These are phyloP conservation scores for Leptocoma aspasia DNA, from an alignment of 2,113 vertebrate species.

Conservation along the genomic window DNA sequence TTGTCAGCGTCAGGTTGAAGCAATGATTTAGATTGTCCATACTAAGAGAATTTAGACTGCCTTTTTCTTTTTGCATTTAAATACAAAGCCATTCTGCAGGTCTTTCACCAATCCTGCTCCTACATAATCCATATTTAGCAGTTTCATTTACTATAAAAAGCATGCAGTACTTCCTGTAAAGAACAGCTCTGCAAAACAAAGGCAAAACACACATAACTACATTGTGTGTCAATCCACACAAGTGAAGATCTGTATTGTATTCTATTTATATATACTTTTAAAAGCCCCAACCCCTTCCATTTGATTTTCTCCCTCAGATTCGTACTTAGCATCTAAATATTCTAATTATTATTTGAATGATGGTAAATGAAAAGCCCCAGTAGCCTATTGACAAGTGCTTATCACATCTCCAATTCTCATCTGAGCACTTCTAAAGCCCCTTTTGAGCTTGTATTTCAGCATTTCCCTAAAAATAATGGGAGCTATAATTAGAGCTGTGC, in stretches of 20 bases:
- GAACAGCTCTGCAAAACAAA: conserved; percentile 20
- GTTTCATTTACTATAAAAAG: conserved; percentile 47
- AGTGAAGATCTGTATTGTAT: not conserved
- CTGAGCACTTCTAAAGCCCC: conserved; percentile 24
- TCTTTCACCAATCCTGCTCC: conserved; percentile 6
- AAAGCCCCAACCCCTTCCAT: not conserved
- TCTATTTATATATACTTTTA: not conserved
- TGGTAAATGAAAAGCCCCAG: conserved; percentile 33
- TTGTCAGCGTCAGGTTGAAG: not conserved
- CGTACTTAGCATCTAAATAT: conserved; percentile 53
- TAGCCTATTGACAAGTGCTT: conserved; percentile 23
- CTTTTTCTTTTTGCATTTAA: conserved; percentile 19
- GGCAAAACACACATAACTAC: not conserved
- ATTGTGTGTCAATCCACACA: not conserved
- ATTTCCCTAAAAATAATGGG: conserved; percentile 38
- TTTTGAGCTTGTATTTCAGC: conserved; percentile 28
- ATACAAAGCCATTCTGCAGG: not conserved
- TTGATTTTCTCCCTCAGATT: conserved; percentile 26
- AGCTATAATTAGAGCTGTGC: conserved; percentile 46
- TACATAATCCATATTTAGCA: conserved; percentile 42
- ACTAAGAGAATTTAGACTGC: not conserved
- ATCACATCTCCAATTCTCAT: conserved; percentile 49
- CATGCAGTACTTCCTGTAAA: not conserved
- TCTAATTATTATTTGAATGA: conserved; percentile 56
- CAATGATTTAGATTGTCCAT: not conserved